phyloP scores from a whole-genome alignment of 2,888 invertebrate genomes.

The Cantharis nigra region DNA sequence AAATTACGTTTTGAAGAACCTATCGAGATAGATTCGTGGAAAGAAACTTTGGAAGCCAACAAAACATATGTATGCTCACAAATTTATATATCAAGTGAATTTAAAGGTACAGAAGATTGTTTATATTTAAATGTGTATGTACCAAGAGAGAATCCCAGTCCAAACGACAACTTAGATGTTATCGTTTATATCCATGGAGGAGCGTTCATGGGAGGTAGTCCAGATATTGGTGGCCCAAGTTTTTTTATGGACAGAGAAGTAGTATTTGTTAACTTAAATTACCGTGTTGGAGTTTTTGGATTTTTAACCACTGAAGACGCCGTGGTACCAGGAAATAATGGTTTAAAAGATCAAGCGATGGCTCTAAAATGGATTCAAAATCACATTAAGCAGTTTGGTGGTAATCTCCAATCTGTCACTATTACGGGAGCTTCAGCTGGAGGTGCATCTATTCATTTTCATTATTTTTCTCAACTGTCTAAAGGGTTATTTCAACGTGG shows the following conservation, averaged over 20 bases:
- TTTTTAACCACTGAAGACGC: constrained; percentile 1
- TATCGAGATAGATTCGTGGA: background rate
- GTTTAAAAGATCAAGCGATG: constrained; percentile 66
- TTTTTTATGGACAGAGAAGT: constrained; percentile 17
- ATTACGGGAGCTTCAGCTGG: constrained; percentile 71
- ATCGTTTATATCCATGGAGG: constrained; percentile 16
- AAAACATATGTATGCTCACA: background rate
- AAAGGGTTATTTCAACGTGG: constrained; percentile 59
- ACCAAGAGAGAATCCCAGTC: background rate
- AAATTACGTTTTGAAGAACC: constrained; percentile 37
- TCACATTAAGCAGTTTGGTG: constrained; percentile 61
- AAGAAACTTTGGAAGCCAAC: background rate
- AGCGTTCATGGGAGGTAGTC: constrained; percentile 6
- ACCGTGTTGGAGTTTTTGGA: constrained; percentile 5
- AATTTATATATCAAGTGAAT: background rate
- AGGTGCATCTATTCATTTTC: constrained; percentile 72
- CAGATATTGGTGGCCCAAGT: background rate
- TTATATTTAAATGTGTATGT: constrained; percentile 17
- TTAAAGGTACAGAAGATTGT: constrained; percentile 14
- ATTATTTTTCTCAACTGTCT: constrained; percentile 66
- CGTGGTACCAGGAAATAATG: background rate
- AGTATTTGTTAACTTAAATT: constrained; percentile 6
- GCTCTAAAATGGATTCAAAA: constrained; percentile 65
- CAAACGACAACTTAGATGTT: constrained; percentile 8
- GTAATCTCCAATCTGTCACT: constrained; percentile 68